These are phyloP conservation scores for Petrolisthes cinctipes DNA, from an alignment of 2,888 invertebrate species.

Conservation along the genomic window DNA sequence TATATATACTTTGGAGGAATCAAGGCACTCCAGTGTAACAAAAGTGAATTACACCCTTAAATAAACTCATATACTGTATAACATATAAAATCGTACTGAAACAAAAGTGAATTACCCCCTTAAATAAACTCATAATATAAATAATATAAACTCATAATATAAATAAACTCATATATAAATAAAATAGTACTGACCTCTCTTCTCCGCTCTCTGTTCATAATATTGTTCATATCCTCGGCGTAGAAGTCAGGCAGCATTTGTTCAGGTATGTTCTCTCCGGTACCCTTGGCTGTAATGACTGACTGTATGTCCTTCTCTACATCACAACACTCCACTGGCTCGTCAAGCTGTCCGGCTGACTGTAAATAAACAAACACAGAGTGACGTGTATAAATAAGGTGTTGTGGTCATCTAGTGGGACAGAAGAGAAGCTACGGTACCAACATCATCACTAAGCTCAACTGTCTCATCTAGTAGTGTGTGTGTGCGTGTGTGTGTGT, in stretches of 20 bases:
- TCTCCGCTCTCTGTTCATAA: slow-evolving; percentile 91
- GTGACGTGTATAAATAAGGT: neutral
- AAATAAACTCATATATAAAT: no score
- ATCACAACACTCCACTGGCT: slow-evolving; percentile 76
- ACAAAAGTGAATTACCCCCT: no score
- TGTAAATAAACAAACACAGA: slow-evolving; percentile 69
- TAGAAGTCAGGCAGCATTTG: slow-evolving; percentile 94
- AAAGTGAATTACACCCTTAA: no score
- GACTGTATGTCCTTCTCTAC: slow-evolving; percentile 78
- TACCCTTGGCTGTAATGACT: slow-evolving; percentile 77
- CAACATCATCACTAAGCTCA: no score
- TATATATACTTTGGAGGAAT: no score
- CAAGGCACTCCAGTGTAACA: no score
- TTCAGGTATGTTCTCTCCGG: slow-evolving; percentile 79
- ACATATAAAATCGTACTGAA: neutral
- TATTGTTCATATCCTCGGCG: slow-evolving; percentile 92
- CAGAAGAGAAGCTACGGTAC: no score
- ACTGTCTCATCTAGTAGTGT: no score
- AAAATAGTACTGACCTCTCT: slow-evolving; percentile 76
- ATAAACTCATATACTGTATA: neutral
- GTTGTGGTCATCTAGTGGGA: neutral
- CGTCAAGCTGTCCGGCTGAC: slow-evolving; percentile 79
- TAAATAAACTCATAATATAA: no score
- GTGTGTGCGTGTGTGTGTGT: neutral
- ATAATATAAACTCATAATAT: no score